Base-by-base conservation (phyloP, 1,140 invertebrate genomes). In the Camponotus vicinus region DNA sequence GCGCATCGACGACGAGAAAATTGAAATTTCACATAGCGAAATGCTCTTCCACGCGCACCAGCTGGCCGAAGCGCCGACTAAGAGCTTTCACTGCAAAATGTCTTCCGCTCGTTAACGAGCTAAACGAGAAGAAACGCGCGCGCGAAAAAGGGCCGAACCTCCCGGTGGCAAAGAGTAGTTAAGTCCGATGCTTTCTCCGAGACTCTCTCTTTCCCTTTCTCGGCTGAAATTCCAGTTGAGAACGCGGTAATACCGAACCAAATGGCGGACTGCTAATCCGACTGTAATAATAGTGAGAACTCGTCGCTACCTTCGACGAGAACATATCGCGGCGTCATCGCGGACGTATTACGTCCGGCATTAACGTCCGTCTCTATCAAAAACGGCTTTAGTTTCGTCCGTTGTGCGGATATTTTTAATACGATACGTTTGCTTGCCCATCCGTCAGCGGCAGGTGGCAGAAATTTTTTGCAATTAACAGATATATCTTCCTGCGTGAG, bases 71-170 rank as follows among this genome's bases (percentile, higher is more conserved):
- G n/a, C 57, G 61, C 27, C 40, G 69, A 67, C 49, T 59, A 37
- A 86, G 63, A 70, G 76, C 42, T 77, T 45, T 67, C 37, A 37
- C 78, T 52, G 88, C 85, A 73, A 86, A 90, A 88, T 88, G 88
- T 90, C 88, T 90, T 90, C 80, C n/a, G 67, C 86, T 92, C 87
- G 86, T 92, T 92, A 92, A 82, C 79, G 79, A 86, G 80, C 79
- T 92, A 93, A 52, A 93, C 88, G 90, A 92, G 89, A 88, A 92
- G 89, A 88, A 93, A 92, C 86, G 88, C 85, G 82, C 49, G 78
- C 34, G 57, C 21, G 61, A 66, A 79, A 89, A 92, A 76, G 34
- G 66, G 34, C 21, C 18, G 42, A 61, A 27, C n/a, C 40, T 45
- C 15, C 15, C 67, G 79, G 34, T 18, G 13, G 4, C 8, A 40